Evolutionary conservation across 2,888 invertebrate genomes (phyloP), one percentile per base, ranked within the genome.

Genomic region (Argynnis bischoffii): DNA sequence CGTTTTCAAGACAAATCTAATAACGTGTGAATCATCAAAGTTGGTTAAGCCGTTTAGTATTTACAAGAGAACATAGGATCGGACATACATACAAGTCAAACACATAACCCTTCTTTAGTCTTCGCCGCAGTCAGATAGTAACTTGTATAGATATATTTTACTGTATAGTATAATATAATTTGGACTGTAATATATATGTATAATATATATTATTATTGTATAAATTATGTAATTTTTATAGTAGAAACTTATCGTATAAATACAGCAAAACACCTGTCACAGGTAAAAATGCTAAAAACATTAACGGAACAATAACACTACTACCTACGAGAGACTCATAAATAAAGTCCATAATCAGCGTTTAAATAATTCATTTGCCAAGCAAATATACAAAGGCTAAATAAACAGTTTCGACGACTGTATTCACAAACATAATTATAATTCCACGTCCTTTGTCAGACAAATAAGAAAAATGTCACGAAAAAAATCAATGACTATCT

Each of bases 281-380:
- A 21, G 26, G 57, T 26, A 26, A 59, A 47, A 59, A 47, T 47
- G 57, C 66, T 55, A 55, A 53, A 54, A 66, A 68, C 65, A 67
- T 61, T 60, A 71, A 66, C 50, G 61, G 55, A 63, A 66, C 59
- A 69, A 68, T 72, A 74, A 74, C 74, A 75, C 67, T 64, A 73
- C 76, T 74, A 75, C 77, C 72, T 73, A 76, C 74, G 75, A 76
- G 70, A 69, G 55, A 66, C 69, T 68, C 77, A 72, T 78, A 77
- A 79, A 78, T 77, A 75, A 74, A 73, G 35, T 78, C 79, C 78
- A 79, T 85, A 86, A 88, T 87, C 83, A 87, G 75, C 79, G 74
- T 78, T 81, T 75, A 86, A 87, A 86, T 86, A 84, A 87, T 84
- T 87, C 88, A 85, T 89, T 87, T 87, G 81, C 86, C 76, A 79